Conservation (phyloP, 37 sponge, comb jelly and placozoan species). For the Haliclona indistincta region DNA sequence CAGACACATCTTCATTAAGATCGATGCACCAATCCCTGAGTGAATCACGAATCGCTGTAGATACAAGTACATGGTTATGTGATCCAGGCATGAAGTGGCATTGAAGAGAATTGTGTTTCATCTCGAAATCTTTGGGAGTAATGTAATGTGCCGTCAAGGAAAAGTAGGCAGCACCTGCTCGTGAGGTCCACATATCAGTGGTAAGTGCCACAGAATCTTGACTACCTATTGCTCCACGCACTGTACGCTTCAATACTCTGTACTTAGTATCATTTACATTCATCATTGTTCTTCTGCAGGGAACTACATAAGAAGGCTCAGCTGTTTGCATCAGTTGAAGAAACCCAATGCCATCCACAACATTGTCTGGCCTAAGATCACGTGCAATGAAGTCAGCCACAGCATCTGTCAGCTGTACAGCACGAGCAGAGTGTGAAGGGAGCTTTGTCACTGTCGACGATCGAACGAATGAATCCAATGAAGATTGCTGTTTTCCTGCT, state of each 20-base stretch:
- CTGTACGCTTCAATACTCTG: neutral
- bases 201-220: neutral
- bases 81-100: constrained; percentile 16
- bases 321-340: constrained; percentile 13
- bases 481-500: too few species aligned
- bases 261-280: neutral
- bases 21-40: constrained; percentile 11
- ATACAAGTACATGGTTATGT: constrained; percentile 8
- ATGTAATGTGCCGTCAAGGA: constrained; percentile 13
- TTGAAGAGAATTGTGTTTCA: constrained; percentile 25
- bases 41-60: neutral
- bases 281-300: constrained; percentile 12
- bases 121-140: neutral
- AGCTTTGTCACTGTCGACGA: neutral
- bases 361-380: constrained; percentile 1
- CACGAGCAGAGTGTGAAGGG: neutral
- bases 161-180: constrained; percentile 6
- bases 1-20: constrained; percentile 12
- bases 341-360: constrained; percentile 9
- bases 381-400: constrained; percentile 11
- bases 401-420: constrained; percentile 1
- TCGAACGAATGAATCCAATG: neutral
- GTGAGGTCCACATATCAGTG: constrained; percentile 23
- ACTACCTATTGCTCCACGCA: neutral
- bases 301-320: constrained; percentile 11